Evolutionary conservation across 1,140 invertebrate species (phyloP), one percentile per base, ranked within the genome.

Genomic region (Drosophila bocki): DNA sequence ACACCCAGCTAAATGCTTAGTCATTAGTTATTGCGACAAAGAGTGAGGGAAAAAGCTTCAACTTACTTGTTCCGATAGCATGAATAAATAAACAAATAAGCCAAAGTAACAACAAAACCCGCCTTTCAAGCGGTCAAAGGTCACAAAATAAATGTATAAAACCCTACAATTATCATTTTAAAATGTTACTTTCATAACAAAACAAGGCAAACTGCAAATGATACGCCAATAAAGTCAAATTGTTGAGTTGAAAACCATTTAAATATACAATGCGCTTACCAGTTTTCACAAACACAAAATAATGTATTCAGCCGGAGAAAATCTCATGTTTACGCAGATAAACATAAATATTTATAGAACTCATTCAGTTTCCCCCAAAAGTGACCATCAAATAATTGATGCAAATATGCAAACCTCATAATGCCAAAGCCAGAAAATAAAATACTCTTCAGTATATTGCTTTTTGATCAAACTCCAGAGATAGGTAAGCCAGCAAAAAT

Each of bases 341-440:
- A 71, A 71, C 41, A 71, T 57, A 70, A 58, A 72, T 57, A 71
- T 69, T 48, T 72, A 59, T 48, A 19, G 51, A 58, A 50, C 42
- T 39, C 44, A 72, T 71, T 48, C 22, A 19, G 47, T 48, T 59
- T 48, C 33, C 26, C 26, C 42, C 41, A 61, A 77, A 69, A 50
- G 37, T 48, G 56, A 54, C 42, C 48, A 75, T 75, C 58, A 63
- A 63, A 75, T 75, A 75, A 75, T 75, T 75, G 48, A 63, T 56
- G 39, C 17, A 37, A 53, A 22, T 37, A 77, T 54, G 22, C 47
- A 68, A 68, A 68, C 32, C 56, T 42, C 67, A 53, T 68, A 56
- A 45, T 54, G 33, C 63, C 47, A 44, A 56, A 69, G 19, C 64
- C 48, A 39, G 33, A 69, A 70, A 69, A 56, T 70, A 70, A 70